Percentiles rank a stretch among this genome's conserved stretches.
These are phyloP conservation scores for Nothura maculosa DNA, from an alignment of 2,797 vertebrate genomes.

Conservation along the genomic window DNA sequence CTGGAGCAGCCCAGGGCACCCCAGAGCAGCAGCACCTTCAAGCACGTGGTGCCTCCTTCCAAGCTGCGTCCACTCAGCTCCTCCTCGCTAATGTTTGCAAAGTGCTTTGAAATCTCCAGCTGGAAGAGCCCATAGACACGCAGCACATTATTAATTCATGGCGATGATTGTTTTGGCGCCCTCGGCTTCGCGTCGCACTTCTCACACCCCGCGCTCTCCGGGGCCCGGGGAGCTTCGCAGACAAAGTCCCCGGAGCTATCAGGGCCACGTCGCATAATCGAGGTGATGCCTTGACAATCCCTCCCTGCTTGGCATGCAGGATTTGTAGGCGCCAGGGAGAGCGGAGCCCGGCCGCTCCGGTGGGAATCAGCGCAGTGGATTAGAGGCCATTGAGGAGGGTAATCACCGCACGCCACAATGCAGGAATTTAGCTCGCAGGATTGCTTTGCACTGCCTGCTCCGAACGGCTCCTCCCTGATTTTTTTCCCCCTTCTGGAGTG, in stretches of 20 bases:
- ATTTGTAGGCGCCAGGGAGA: conserved; percentile 31
- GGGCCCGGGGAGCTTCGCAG: neutral
- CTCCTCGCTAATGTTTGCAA: neutral
- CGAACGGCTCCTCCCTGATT: neutral
- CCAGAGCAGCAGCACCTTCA: accelerated
- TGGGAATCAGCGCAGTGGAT: conserved; percentile 33
- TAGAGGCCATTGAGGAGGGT: neutral
- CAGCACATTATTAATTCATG: neutral
- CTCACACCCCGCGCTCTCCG: neutral
- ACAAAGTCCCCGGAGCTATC: conserved; percentile 6
- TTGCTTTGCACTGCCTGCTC: neutral
- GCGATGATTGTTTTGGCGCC: neutral
- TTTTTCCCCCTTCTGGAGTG: neutral
- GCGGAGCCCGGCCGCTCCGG: accelerated
- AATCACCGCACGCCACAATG: neutral
- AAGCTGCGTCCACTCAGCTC: neutral
- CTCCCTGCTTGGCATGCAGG: neutral
- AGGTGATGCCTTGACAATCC: conserved; percentile 46
- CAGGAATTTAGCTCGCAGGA: neutral
- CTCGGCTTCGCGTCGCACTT: accelerated
- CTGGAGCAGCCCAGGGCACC: neutral
- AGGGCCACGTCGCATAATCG: neutral
- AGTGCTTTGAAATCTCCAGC: neutral
- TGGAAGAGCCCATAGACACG: neutral
- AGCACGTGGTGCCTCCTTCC: neutral